These are phyloP conservation scores for Anarhynchus alexandrinus DNA, from an alignment of 2,113 vertebrate genomes.

Conservation along the genomic window DNA sequence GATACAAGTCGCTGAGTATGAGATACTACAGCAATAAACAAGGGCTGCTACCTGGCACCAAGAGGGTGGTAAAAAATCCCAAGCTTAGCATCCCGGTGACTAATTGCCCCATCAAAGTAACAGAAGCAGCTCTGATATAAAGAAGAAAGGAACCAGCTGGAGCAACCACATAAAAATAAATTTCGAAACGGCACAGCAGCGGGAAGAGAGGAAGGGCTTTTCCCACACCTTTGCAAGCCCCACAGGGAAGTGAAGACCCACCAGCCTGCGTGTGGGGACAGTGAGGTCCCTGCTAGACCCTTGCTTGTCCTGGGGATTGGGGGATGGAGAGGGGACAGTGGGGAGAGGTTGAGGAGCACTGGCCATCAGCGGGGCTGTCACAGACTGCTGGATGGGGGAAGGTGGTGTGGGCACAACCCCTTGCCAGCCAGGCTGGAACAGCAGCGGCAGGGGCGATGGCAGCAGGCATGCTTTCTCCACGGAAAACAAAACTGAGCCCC, in stretches of 20 bases:
- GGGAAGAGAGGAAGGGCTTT: not conserved
- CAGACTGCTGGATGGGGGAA: not conserved
- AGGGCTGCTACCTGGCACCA: not conserved
- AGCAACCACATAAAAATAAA: not conserved
- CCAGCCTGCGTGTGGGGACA: not conserved
- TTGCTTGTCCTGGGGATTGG: not conserved
- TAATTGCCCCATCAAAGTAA: not conserved
- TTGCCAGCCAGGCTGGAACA: not conserved
- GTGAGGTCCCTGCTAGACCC: rapidly evolving
- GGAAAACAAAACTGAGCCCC: not conserved
- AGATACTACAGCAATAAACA: not conserved
- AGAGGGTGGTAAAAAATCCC: not conserved
- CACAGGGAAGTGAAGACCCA: not conserved
- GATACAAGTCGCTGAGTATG: not conserved
- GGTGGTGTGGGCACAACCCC: not conserved
- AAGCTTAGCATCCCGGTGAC: not conserved
- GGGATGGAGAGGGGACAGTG: not conserved
- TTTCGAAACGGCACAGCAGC: rapidly evolving
- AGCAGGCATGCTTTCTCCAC: not conserved
- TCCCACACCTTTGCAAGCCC: not conserved
- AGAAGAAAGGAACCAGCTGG: not conserved
- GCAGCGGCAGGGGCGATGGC: not conserved
- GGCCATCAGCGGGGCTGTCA: not conserved
- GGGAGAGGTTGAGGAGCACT: not conserved
- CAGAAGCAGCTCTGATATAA: not conserved